These are phyloP conservation scores for Ahaetulla prasina DNA, from an alignment of 2,113 vertebrate species.

Conservation along the genomic window DNA sequence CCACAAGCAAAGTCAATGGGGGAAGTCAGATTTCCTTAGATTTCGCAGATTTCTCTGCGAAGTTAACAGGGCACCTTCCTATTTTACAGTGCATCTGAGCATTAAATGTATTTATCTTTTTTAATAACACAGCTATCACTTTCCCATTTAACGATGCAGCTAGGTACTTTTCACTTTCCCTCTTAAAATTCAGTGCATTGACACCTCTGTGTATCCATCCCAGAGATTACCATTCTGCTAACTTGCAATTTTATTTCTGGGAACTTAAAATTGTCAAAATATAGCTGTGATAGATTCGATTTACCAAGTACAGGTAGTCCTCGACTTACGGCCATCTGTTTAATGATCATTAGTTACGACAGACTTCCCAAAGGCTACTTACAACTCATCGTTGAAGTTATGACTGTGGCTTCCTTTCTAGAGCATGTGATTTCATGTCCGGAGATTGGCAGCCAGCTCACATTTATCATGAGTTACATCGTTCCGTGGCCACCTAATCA, in stretches of 20 bases:
- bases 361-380: neutral
- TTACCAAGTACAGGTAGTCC: neutral
- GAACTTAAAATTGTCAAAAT: neutral
- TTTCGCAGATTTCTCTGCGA: no score
- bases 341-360: no score
- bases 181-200: neutral
- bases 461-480: neutral
- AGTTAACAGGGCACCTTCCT: neutral
- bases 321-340: no score
- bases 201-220: neutral
- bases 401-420: neutral
- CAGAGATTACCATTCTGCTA: neutral
- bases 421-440: neutral
- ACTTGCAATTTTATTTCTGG: neutral
- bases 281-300: neutral
- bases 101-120: neutral
- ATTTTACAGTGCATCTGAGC: neutral
- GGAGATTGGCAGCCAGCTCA: neutral
- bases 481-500: neutral
- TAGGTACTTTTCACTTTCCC: neutral
- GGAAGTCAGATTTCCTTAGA: no score
- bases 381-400: neutral
- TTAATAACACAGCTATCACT: neutral
- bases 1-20: neutral
- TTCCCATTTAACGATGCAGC: neutral